Conservation (phyloP, 2,113 vertebrate species). For the Gnathonemus longibarbis region DNA sequence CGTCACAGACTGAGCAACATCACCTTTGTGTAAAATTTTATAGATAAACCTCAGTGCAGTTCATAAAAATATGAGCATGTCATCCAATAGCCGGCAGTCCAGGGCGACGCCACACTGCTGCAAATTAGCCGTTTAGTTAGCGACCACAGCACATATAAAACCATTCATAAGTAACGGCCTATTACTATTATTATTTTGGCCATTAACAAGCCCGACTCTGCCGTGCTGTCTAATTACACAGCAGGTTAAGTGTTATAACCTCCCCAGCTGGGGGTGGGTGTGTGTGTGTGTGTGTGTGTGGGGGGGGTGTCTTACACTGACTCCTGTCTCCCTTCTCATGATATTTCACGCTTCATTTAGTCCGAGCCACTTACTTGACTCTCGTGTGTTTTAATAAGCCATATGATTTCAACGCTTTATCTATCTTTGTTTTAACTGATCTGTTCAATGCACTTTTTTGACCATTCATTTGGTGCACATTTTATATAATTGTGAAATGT, state of each 20-base stretch:
- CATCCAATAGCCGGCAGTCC: not conserved
- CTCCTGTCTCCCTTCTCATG: not conserved
- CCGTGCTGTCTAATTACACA: not conserved
- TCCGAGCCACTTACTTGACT: not conserved
- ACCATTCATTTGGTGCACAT: not conserved
- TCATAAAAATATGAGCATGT: not conserved
- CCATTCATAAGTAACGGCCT: not conserved
- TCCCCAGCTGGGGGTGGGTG: not conserved
- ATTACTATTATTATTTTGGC: not conserved
- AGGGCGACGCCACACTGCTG: not conserved
- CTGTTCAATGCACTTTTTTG: not conserved
- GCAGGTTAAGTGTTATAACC: slow-evolving; percentile 15
- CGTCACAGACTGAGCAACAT: not conserved
- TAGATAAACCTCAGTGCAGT: not conserved
- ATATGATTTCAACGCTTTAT: not conserved
- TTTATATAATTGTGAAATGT: not conserved
- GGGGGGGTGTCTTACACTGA: not conserved
- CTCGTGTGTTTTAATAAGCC: not conserved
- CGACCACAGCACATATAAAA: not conserved
- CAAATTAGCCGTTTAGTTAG: not conserved
- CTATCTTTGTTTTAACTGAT: not conserved
- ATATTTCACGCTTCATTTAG: slow-evolving; percentile 14
- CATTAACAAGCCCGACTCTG: not conserved
- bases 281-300: not conserved
- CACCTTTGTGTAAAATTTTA: not conserved